Evolutionary conservation across 2,113 vertebrate species (phyloP).

Genomic region (Pelobates fuscus): DNA sequence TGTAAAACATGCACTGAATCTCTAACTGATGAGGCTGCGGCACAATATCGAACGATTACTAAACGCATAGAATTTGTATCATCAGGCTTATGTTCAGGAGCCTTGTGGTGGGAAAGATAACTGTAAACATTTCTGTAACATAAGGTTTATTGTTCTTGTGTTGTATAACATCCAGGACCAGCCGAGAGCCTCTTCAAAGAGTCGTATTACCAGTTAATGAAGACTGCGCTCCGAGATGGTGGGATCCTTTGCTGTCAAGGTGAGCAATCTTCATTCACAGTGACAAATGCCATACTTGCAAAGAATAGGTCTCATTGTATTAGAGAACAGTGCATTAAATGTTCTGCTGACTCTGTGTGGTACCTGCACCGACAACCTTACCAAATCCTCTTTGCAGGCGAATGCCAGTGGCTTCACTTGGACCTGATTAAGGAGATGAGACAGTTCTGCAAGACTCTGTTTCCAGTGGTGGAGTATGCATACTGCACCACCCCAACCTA

Average conservation of each 20-base stretch:
- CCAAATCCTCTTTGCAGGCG: conserved; percentile 73
- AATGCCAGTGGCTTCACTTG: conserved; percentile 98
- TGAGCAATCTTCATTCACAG: conserved; percentile 62
- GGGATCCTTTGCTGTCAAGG: conserved; percentile 97
- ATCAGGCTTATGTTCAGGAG: no score
- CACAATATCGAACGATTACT: no score
- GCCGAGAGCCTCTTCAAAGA: conserved; percentile 98
- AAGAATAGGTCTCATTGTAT: no score
- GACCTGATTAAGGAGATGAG: conserved; percentile 97
- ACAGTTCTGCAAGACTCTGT: conserved; percentile 92
- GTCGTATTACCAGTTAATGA: conserved; percentile 97
- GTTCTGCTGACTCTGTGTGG: neutral
- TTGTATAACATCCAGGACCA: conserved; percentile 69
- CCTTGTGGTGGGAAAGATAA: no score
- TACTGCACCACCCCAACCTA: conserved; percentile 97
- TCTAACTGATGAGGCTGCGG: no score
- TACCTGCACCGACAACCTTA: neutral
- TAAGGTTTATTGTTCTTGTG: neutral
- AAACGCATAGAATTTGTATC: no score
- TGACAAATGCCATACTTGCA: neutral
- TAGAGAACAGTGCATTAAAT: no score
- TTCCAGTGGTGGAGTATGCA: conserved; percentile 91
- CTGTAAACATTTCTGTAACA: no score
- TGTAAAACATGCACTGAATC: no score
- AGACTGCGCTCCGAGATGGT: conserved; percentile 84